Conservation (phyloP, 2,888 invertebrate species). For the Tetanocera ferruginea region DNA sequence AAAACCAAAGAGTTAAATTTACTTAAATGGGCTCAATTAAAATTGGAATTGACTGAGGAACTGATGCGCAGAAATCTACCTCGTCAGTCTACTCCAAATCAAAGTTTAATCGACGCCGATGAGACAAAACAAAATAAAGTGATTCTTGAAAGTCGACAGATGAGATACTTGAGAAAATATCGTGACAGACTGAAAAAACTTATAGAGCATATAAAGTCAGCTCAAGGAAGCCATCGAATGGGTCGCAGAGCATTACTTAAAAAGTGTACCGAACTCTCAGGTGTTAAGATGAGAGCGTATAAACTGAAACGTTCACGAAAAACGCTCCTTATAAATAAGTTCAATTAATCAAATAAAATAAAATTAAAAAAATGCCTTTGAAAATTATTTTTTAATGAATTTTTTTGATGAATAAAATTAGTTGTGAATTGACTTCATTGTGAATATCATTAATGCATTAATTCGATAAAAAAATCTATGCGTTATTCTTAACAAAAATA, state of each 20-base stretch:
- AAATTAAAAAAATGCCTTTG: too few species aligned
- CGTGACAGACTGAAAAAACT: slow-evolving; percentile 51
- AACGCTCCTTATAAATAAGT: neutral
- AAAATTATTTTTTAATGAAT: too few species aligned
- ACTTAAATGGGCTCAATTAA: slow-evolving; percentile 57
- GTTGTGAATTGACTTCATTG: too few species aligned
- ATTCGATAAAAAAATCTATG: too few species aligned
- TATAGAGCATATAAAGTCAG: slow-evolving; percentile 50
- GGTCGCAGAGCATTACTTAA: slow-evolving; percentile 45
- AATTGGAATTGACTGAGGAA: slow-evolving; percentile 59
- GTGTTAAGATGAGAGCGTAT: slow-evolving; percentile 6
- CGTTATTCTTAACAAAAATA: too few species aligned
- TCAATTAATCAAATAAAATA: too few species aligned
- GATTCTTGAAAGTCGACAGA: slow-evolving; percentile 43
- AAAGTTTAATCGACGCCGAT: slow-evolving; percentile 37
- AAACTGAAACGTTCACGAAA: neutral
- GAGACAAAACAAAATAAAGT: slow-evolving; percentile 5
- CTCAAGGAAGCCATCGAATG: slow-evolving; percentile 52
- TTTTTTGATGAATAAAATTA: too few species aligned
- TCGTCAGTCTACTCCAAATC: neutral
- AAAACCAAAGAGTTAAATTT: slow-evolving; percentile 50
- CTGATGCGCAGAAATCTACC: slow-evolving; percentile 48
- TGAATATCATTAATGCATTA: too few species aligned
- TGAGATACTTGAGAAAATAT: slow-evolving; percentile 52
- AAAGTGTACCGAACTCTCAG: slow-evolving; percentile 3